phyloP scores from a whole-genome alignment of 2,888 invertebrate genomes.

The Schizotus pectinicornis region DNA sequence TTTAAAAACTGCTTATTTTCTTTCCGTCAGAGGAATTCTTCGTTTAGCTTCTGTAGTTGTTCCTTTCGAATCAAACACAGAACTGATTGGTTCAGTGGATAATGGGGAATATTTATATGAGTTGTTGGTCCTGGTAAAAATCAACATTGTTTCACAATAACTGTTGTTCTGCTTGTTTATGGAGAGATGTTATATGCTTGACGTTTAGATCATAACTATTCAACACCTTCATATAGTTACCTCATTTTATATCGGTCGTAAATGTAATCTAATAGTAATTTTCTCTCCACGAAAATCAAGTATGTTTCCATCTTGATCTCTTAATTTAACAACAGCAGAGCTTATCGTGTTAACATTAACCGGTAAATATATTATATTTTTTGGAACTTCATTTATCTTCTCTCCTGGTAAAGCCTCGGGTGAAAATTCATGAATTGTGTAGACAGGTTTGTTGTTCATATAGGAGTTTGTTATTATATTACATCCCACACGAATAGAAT shows the following conservation, averaged over 20 bases:
- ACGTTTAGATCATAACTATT: not conserved
- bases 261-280: slow-evolving; percentile 38
- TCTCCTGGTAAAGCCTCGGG: slow-evolving; percentile 45
- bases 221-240: not conserved
- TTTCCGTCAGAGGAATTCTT: slow-evolving; percentile 6
- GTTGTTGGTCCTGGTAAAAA: slow-evolving; percentile 7
- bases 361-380: slow-evolving; percentile 48
- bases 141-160: slow-evolving; percentile 18
- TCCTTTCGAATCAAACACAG: slow-evolving; percentile 1
- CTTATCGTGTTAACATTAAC: slow-evolving; percentile 39
- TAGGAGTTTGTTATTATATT: slow-evolving; percentile 43
- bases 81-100: slow-evolving; percentile 7
- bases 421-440: slow-evolving; percentile 50
- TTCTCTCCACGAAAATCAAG: slow-evolving; percentile 46
- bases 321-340: slow-evolving; percentile 38
- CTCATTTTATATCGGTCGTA: slow-evolving; percentile 11
- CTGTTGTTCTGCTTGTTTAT: too few species aligned
- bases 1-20: slow-evolving; percentile 26
- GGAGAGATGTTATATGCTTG: not conserved
- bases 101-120: slow-evolving; percentile 9
- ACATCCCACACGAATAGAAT: slow-evolving; percentile 42
- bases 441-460: slow-evolving; percentile 39
- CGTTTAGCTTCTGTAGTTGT: slow-evolving; percentile 9
- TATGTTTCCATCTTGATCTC: slow-evolving; percentile 44
- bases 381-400: slow-evolving; percentile 48